Conservation (phyloP, 2,113 vertebrate genomes). For the Strix aluco region DNA sequence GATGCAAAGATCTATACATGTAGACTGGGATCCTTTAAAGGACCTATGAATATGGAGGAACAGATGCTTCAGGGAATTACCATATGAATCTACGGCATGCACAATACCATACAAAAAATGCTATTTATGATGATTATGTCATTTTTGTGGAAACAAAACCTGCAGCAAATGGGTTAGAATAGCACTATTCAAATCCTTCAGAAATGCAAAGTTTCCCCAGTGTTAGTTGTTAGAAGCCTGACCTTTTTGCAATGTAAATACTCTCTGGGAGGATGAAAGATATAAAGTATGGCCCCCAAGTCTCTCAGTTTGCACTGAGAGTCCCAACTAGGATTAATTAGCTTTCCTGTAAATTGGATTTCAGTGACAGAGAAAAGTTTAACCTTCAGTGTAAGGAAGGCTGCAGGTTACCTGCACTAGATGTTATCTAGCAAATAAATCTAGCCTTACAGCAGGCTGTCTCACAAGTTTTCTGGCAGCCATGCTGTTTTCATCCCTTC, state of each 20-base stretch:
- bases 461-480: neutral
- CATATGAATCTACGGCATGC: neutral
- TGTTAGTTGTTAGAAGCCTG: neutral
- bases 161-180: constrained; percentile 1
- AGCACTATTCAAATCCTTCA: constrained; percentile 9
- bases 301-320: neutral
- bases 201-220: neutral
- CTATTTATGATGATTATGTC: constrained; percentile 30
- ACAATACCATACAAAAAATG: neutral
- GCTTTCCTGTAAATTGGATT: neutral
- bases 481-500: neutral
- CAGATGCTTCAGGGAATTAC: constrained; percentile 46
- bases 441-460: neutral
- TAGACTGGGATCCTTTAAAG: neutral
- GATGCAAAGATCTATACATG: neutral
- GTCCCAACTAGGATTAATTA: neutral
- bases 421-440: neutral
- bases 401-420: neutral
- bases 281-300: neutral
- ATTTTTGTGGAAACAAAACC: constrained; percentile 47
- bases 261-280: neutral
- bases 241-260: constrained; percentile 27
- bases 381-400: neutral
- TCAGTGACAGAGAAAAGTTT: neutral
- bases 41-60: constrained; percentile 37